These are phyloP conservation scores for Dasypus novemcinctus DNA, from an alignment of 2,113 vertebrate genomes.

Conservation along the genomic window DNA sequence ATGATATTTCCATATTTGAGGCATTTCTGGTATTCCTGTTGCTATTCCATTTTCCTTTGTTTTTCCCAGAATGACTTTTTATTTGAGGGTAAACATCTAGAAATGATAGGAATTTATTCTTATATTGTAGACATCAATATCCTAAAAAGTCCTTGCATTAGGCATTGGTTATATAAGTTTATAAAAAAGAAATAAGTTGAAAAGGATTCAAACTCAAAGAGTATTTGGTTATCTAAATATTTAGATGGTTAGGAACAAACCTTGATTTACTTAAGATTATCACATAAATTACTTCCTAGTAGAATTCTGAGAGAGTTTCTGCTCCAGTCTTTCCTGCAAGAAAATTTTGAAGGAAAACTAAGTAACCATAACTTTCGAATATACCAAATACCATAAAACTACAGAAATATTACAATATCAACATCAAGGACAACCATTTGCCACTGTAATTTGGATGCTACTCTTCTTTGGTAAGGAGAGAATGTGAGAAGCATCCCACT, in stretches of 20 bases:
- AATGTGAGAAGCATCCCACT: neutral
- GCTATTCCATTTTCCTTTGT: constrained; percentile 44
- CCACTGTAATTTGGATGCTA: neutral
- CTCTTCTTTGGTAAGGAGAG: neutral
- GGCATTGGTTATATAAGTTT: constrained; percentile 25
- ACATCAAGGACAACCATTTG: neutral
- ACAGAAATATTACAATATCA: neutral
- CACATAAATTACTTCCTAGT: neutral
- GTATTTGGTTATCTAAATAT: neutral
- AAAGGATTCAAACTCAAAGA: constrained; percentile 8
- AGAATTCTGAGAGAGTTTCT: neutral
- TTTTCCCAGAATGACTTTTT: constrained; percentile 61
- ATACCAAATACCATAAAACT: neutral
- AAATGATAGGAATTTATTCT: constrained; percentile 60
- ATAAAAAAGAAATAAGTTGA: constrained; percentile 41
- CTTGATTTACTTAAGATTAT: neutral
- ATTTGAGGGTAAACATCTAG: constrained; percentile 51
- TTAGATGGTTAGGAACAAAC: neutral
- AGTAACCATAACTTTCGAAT: constrained; percentile 3
- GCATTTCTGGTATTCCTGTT: neutral
- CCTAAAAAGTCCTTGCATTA: constrained; percentile 19
- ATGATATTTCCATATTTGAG: neutral
- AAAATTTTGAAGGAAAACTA: constrained; percentile 2
- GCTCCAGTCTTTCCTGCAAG: neutral
- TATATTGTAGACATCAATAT: constrained; percentile 43